Evolutionary conservation across 1,140 invertebrate genomes (phyloP).

Genomic region (Pseudobourletiella spinata): DNA sequence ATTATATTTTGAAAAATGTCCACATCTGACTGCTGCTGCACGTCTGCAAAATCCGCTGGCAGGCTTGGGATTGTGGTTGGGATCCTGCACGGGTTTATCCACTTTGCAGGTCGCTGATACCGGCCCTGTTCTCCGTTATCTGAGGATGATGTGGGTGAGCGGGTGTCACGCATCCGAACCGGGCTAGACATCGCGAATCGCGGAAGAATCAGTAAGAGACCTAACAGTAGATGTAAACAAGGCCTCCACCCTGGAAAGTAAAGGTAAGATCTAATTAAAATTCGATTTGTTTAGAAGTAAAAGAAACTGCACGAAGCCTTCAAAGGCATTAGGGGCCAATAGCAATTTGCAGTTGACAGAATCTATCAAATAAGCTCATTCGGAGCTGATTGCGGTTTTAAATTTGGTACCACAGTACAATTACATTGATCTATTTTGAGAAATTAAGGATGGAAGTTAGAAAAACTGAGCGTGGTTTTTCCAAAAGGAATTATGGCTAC

Average conservation of each 20-base stretch:
- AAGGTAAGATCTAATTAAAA: no score
- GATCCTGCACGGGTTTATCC: conserved; percentile 34
- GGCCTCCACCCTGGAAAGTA: conserved; percentile 1
- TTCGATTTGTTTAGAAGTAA: no score
- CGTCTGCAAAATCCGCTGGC: conserved; percentile 1
- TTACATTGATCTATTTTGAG: no score
- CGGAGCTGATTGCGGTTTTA: no score
- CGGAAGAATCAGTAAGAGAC: background rate
- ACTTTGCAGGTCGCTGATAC: conserved; percentile 25
- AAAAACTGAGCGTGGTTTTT: no score
- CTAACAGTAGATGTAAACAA: background rate
- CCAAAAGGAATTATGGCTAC: no score
- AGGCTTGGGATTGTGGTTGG: conserved; percentile 13
- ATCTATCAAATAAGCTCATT: no score
- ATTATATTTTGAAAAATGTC: conserved; percentile 31
- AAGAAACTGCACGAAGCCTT: no score
- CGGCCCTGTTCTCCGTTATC: conserved; percentile 14
- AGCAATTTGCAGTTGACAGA: no score
- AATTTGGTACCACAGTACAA: no score
- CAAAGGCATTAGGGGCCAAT: no score
- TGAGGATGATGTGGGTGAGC: background rate
- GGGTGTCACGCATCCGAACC: background rate
- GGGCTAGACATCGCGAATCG: background rate
- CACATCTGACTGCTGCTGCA: conserved; percentile 22
- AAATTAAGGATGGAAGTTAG: no score